These are phyloP conservation scores for Drosophila fuyamai DNA, from an alignment of 1,140 invertebrate species.

Conservation along the genomic window DNA sequence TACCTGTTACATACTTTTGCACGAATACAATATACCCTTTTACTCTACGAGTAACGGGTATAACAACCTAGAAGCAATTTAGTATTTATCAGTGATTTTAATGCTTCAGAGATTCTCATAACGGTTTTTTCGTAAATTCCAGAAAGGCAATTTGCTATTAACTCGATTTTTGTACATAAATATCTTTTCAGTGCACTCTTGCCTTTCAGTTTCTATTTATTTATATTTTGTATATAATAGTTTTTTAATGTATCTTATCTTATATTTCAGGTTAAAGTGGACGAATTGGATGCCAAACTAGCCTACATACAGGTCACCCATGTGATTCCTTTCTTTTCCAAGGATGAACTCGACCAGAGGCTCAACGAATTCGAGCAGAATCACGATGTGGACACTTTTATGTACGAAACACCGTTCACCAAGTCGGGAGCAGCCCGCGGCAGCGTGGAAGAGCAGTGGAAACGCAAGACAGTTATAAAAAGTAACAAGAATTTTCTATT, in stretches of 20 bases:
- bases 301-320: constrained; percentile 97
- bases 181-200: too few species aligned
- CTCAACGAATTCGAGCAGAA: constrained; percentile 93
- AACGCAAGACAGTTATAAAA: constrained; percentile 93
- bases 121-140: too few species aligned
- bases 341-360: constrained; percentile 88
- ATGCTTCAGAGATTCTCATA: too few species aligned
- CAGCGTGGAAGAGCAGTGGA: constrained; percentile 94
- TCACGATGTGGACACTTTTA: constrained; percentile 94
- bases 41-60: too few species aligned
- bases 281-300: constrained; percentile 91
- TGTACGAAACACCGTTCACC: constrained; percentile 97
- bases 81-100: too few species aligned
- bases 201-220: too few species aligned
- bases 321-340: constrained; percentile 92
- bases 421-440: constrained; percentile 92
- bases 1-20: too few species aligned
- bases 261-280: constrained; percentile 89
- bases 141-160: too few species aligned
- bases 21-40: too few species aligned
- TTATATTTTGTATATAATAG: neutral
- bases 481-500: constrained; percentile 85
- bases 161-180: too few species aligned
- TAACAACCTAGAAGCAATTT: too few species aligned
- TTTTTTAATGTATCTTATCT: neutral